A percentile compares a stretch with the other conserved stretches of the same genome.
Evolutionary conservation across 92 coral and sea anemone genomes (phyloP).

Genomic region (Plumapathes pennacea): DNA sequence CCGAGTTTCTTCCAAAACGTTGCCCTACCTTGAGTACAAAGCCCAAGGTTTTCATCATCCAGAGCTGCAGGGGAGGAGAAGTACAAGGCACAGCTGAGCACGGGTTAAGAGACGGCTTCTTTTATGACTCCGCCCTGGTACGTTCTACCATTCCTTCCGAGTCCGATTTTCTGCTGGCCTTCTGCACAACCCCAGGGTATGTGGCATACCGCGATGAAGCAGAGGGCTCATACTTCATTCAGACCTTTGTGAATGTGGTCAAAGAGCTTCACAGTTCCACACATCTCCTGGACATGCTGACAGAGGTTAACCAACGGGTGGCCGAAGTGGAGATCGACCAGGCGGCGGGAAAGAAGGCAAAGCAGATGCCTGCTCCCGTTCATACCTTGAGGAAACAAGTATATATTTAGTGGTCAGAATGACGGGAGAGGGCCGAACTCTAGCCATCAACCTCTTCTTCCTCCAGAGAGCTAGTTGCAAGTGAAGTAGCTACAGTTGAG

Average conservation of each 20-base stretch:
- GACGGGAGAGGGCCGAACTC: too few species aligned
- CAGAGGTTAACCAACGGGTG: conserved; percentile 17
- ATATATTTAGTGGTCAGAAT: too few species aligned
- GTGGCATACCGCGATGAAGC: conserved; percentile 14
- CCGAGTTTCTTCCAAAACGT: too few species aligned
- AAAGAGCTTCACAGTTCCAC: background rate
- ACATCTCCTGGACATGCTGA: conserved; percentile 34
- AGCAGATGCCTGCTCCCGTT: conserved; percentile 32
- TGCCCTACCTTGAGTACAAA: conserved; percentile 9
- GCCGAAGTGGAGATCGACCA: conserved; percentile 12
- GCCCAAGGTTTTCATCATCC: conserved; percentile 23
- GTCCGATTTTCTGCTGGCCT: conserved; percentile 22
- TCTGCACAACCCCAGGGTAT: conserved; percentile 23
- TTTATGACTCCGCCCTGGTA: conserved; percentile 7
- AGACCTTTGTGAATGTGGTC: conserved; percentile 12
- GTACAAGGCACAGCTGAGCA: background rate
- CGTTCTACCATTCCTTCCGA: conserved; percentile 16
- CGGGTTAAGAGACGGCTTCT: background rate
- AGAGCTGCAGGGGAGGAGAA: conserved; percentile 16
- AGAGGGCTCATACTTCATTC: conserved; percentile 5
- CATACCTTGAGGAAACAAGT: conserved; percentile 24
- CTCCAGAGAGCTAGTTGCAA: too few species aligned
- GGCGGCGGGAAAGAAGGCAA: background rate
- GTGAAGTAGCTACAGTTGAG: too few species aligned
- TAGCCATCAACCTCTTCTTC: too few species aligned